These are phyloP conservation scores for Solen grandis DNA, from an alignment of 1,140 invertebrate genomes.

Conservation along the genomic window DNA sequence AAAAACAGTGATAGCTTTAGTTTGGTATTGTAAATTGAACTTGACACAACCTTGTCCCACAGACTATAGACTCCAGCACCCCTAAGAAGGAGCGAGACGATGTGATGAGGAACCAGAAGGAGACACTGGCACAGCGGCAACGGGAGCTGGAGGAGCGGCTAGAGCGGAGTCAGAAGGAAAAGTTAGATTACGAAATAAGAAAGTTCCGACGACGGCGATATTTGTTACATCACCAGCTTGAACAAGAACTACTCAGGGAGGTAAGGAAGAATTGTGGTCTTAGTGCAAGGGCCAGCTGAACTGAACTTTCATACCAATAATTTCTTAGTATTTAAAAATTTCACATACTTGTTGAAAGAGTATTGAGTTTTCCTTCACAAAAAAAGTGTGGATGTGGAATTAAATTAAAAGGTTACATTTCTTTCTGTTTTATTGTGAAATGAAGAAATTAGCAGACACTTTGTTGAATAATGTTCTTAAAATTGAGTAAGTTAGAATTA, in stretches of 20 bases:
- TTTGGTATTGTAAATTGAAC: background rate
- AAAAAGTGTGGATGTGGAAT: too few relatives aligned
- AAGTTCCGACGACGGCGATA: conserved; percentile 96
- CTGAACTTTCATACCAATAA: too few relatives aligned
- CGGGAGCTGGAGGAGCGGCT: conserved; percentile 93
- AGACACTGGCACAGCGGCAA: conserved; percentile 93
- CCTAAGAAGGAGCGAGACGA: conserved; percentile 96
- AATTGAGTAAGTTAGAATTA: too few relatives aligned
- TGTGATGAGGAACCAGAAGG: conserved; percentile 91
- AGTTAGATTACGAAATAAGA: conserved; percentile 94
- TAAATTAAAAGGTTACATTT: too few relatives aligned
- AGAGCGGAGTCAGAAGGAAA: conserved; percentile 92
- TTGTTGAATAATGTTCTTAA: too few relatives aligned
- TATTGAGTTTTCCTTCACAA: too few relatives aligned
- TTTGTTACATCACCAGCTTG: conserved; percentile 91
- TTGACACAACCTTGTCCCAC: conserved; percentile 65
- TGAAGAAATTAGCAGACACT: too few relatives aligned
- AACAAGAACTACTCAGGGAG: conserved; percentile 95
- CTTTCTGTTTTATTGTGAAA: too few relatives aligned
- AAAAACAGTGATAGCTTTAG: too few relatives aligned
- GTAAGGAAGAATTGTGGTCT: conserved; percentile 82
- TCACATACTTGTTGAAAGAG: background rate
- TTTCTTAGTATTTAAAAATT: background rate
- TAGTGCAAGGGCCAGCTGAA: too few relatives aligned
- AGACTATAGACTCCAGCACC: conserved; percentile 94